Base-by-base conservation (phyloP, 1,140 invertebrate species). In the Matsumurasca onukii region DNA sequence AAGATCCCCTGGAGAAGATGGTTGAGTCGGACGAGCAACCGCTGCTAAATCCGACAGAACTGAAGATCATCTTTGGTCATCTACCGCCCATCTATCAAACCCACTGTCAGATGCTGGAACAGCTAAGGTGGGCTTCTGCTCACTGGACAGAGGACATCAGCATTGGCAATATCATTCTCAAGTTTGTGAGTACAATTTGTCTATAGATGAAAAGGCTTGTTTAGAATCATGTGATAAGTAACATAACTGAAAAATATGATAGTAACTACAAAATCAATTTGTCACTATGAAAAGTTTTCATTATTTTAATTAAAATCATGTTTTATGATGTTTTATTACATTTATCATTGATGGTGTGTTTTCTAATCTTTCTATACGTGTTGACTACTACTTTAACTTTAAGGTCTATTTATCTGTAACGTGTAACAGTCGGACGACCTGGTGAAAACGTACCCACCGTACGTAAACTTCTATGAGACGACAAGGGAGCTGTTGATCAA, bases 391-490 rank as follows among this genome's bases (percentile, higher is more conserved):
- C n/a, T n/a, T n/a, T n/a, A n/a, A n/a, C n/a, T n/a, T n/a, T n/a
- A n/a, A n/a, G n/a, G n/a, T n/a, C n/a, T n/a, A n/a, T n/a, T n/a
- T n/a, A n/a, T n/a, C n/a, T n/a, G n/a, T n/a, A n/a, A n/a, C n/a
- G n/a, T n/a, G n/a, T n/a, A n/a, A n/a, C n/a, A 76, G 74, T 86
- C 88, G 51, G 85, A 86, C 27, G 89, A 90, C 76, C 82, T 98
- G 71, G 85, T 92, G 57, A 97, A 94, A 80, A 92, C 95, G 0
- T 99, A 99, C 83, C 96, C 97, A 59, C 94, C 95, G 3, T 99
- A 97, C 81, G 91, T 98, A 13, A 99, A 99, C 80, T 98, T 94
- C 79, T 98, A 98, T 80, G 95, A 98, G 80, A 93, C 94, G 78
- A 95, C 94, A 76, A 98, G 98, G 80, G 92, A 96, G 76, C 94